These are phyloP conservation scores for Nephrotoma guestfalica DNA, from an alignment of 2,888 invertebrate genomes.

Conservation along the genomic window DNA sequence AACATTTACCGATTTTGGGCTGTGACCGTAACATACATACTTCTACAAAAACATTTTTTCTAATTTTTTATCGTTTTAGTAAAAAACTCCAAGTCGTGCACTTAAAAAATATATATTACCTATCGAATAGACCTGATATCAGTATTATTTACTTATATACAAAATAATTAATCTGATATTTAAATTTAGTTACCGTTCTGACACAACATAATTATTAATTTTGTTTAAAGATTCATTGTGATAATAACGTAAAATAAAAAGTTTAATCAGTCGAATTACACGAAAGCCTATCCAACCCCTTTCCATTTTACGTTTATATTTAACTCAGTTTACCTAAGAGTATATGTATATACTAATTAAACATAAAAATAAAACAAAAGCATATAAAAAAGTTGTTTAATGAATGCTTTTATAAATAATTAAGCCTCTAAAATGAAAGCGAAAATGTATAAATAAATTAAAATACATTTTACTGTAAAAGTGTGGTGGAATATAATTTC, in stretches of 20 bases:
- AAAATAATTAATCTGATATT: not conserved
- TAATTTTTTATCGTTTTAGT: too few species aligned
- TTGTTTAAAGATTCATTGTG: not conserved
- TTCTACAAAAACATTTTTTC: too few species aligned
- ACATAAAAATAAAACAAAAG: not conserved
- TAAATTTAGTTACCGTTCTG: not conserved
- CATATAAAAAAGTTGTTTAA: not conserved
- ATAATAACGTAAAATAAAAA: not conserved
- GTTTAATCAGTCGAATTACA: not conserved
- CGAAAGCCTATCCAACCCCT: not conserved
- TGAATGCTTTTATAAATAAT: not conserved
- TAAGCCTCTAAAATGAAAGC: not conserved
- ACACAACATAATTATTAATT: not conserved
- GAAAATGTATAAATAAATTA: not conserved
- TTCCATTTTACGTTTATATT: not conserved
- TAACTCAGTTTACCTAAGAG: not conserved
- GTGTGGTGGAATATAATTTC: not conserved
- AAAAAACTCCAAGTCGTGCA: too few species aligned
- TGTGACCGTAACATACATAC: too few species aligned
- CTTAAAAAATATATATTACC: not conserved
- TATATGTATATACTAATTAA: not conserved
- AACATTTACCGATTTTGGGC: too few species aligned
- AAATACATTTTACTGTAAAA: not conserved
- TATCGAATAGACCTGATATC: not conserved
- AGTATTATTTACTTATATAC: not conserved